phyloP scores from a whole-genome alignment of 2,113 vertebrate species.

The Stegastes partitus region DNA sequence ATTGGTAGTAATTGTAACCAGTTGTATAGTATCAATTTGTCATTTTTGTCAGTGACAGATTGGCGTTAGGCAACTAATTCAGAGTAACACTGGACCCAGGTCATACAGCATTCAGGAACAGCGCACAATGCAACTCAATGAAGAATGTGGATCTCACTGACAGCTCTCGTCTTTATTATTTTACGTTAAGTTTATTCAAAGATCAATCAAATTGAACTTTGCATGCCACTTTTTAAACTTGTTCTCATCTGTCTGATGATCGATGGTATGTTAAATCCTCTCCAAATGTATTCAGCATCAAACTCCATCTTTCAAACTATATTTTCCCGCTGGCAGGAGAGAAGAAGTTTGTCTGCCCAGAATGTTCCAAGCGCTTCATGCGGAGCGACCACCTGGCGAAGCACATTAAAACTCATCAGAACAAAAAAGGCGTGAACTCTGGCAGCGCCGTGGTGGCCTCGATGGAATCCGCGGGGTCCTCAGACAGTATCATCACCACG shows the following conservation, averaged over 20 bases:
- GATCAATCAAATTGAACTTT: constrained; percentile 15
- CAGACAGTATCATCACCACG: constrained; percentile 97
- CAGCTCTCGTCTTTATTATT: background rate
- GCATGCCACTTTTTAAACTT: background rate
- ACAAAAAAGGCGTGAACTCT: constrained; percentile 98
- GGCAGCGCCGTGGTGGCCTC: constrained; percentile 93
- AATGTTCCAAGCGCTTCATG: constrained; percentile 99
- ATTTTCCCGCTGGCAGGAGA: constrained; percentile 88
- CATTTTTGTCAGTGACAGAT: constrained; percentile 30
- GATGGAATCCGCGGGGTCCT: constrained; percentile 91
- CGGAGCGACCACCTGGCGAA: constrained; percentile 99
- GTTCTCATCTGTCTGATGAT: background rate
- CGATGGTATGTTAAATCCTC: constrained; percentile 17
- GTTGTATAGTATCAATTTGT: constrained; percentile 15
- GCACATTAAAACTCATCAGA: constrained; percentile 99
- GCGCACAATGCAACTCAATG: background rate
- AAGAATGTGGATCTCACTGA: background rate
- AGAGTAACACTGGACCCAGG: constrained; percentile 11
- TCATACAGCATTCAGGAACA: constrained; percentile 6
- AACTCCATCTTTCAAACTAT: constrained; percentile 12
- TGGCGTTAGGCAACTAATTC: constrained; percentile 21
- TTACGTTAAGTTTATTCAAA: constrained; percentile 1
- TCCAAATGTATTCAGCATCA: constrained; percentile 28
- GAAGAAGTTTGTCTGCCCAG: constrained; percentile 99
- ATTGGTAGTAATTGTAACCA: constrained; percentile 34